Conservation (phyloP, 1,140 invertebrate species). For the Copidosoma floridanum region DNA sequence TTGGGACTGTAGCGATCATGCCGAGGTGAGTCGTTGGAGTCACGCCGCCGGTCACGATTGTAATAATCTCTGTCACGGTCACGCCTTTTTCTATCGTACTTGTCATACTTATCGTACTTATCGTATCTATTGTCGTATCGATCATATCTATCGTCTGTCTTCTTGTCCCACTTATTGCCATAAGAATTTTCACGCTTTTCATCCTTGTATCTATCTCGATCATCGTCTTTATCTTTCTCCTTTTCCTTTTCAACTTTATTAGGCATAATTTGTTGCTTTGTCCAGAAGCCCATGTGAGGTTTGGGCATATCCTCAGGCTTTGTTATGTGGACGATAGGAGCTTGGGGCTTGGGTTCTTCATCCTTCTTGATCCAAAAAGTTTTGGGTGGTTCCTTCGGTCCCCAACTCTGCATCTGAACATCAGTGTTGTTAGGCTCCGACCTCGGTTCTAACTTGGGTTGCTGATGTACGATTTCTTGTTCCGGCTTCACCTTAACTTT, state of each 20-base stretch:
- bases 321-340: constrained; percentile 4
- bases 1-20: constrained; percentile 51
- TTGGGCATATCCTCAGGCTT: constrained; percentile 55
- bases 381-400: constrained; percentile 53
- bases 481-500: constrained; percentile 54
- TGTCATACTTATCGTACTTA: constrained; percentile 34
- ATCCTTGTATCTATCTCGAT: constrained; percentile 40
- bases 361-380: constrained; percentile 55
- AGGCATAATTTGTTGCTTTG: constrained; percentile 54
- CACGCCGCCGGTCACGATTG: constrained; percentile 44
- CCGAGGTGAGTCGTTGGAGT: constrained; percentile 47
- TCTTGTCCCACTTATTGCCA: constrained; percentile 18
- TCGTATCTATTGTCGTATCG: constrained; percentile 17
- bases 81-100: constrained; percentile 50
- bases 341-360: constrained; percentile 42
- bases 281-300: constrained; percentile 56
- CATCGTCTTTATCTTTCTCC: constrained; percentile 39
- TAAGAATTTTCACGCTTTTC: constrained; percentile 26
- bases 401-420: constrained; percentile 47
- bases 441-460: neutral
- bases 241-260: constrained; percentile 44
- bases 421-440: constrained; percentile 23
- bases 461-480: constrained; percentile 39
- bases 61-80: constrained; percentile 49
- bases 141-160: constrained; percentile 14